Percentiles rank a stretch among this genome's conserved stretches.
Evolutionary conservation across 2,113 vertebrate genomes (phyloP).

Genomic region (Catharus bicknelli): DNA sequence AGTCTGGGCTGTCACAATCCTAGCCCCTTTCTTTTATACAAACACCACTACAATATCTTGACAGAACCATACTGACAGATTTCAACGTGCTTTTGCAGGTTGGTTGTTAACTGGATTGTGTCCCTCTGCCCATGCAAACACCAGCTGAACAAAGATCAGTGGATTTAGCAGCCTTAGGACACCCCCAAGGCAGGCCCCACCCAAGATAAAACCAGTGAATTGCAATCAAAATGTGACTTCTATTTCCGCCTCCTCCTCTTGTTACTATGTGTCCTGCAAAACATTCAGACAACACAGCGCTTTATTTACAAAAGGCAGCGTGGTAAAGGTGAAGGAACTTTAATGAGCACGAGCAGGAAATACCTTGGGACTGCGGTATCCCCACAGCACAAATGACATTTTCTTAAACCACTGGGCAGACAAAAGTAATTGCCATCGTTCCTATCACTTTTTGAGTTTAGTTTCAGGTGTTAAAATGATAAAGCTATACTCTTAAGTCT

Average conservation of each 20-base stretch:
- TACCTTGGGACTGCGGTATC: neutral
- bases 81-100: neutral
- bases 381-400: neutral
- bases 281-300: neutral
- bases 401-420: neutral
- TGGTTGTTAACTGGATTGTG: neutral
- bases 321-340: constrained; percentile 26
- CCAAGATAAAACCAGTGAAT: neutral
- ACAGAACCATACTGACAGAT: neutral
- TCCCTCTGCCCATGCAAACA: neutral
- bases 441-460: neutral
- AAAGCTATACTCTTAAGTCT: neutral
- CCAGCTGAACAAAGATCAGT: neutral
- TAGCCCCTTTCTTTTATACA: neutral
- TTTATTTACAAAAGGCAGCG: neutral
- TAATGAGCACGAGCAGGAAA: neutral
- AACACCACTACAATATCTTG: neutral
- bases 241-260: neutral
- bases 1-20: neutral
- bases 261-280: constrained; percentile 21
- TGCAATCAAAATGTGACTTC: neutral
- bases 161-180: neutral
- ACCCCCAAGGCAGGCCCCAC: neutral
- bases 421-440: neutral
- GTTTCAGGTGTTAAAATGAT: neutral